A percentile compares a stretch with the other conserved stretches of the same genome.
phyloP scores from a whole-genome alignment of 2,113 vertebrate species.

The Cyphomyrus discorhynchus region DNA sequence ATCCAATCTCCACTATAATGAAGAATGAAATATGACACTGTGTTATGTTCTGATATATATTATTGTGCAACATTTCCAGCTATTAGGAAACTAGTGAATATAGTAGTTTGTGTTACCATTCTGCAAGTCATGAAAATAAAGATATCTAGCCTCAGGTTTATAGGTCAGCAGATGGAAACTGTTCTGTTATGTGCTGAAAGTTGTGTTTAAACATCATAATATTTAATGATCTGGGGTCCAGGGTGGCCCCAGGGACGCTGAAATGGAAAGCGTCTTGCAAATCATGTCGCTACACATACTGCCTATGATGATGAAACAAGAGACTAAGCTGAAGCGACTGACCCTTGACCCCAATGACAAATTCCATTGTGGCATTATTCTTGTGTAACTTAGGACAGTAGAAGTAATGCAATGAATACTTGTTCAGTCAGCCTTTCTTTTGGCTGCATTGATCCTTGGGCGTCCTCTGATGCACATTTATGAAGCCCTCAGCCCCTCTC shows the following conservation, averaged over 20 bases:
- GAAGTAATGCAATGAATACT: slow-evolving; percentile 28
- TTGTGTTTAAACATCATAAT: not conserved
- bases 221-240: not conserved
- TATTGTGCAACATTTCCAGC: not conserved
- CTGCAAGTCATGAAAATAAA: not conserved
- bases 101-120: too few species aligned
- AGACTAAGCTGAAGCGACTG: slow-evolving; percentile 19
- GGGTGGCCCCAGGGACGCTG: not conserved
- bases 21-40: not conserved
- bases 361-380: slow-evolving; percentile 33
- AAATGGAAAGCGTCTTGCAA: not conserved
- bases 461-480: slow-evolving; percentile 59
- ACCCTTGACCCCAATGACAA: slow-evolving; percentile 36
- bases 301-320: not conserved
- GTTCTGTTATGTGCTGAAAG: not conserved
- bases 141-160: not conserved
- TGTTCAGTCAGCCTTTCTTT: slow-evolving; percentile 30
- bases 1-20: not conserved
- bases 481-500: slow-evolving; percentile 50
- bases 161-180: not conserved
- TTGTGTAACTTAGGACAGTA: slow-evolving; percentile 30
- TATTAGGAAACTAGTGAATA: not conserved
- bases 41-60: not conserved
- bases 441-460: slow-evolving; percentile 40
- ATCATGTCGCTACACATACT: not conserved